Conservation (phyloP, 2,888 invertebrate species). For the Xanthia togata region DNA sequence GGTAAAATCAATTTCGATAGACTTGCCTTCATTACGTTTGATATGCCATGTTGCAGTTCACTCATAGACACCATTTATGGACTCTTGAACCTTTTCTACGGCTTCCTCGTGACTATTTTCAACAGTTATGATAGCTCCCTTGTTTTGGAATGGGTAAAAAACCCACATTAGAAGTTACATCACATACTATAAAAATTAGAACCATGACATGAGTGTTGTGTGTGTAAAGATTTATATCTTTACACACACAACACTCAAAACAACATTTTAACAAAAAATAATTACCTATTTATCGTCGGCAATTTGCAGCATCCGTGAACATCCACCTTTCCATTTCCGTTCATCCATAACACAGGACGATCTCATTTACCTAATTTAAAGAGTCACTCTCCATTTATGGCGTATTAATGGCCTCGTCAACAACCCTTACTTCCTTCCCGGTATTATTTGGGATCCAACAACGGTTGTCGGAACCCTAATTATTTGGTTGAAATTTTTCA, state of each 20-base stretch:
- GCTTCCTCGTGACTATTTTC: neutral
- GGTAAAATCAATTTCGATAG: neutral
- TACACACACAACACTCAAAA: neutral
- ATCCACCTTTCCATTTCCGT: slow-evolving; percentile 10
- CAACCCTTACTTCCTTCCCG: slow-evolving; percentile 55
- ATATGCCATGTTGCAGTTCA: neutral
- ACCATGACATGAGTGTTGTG: too few species aligned
- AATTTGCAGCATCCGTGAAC: slow-evolving; percentile 8
- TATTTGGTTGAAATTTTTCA: slow-evolving; percentile 47
- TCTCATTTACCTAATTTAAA: slow-evolving; percentile 61
- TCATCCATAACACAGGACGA: slow-evolving; percentile 19
- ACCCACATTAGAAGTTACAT: neutral
- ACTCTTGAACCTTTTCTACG: neutral
- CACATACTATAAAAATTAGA: neutral
- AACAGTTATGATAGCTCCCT: neutral
- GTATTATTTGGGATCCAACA: slow-evolving; percentile 11
- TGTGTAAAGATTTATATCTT: too few species aligned
- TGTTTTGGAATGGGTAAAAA: neutral
- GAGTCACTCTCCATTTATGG: slow-evolving; percentile 48
- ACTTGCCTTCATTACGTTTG: neutral
- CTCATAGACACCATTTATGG: neutral
- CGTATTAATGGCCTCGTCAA: slow-evolving; percentile 45
- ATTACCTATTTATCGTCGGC: slow-evolving; percentile 9
- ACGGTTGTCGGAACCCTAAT: slow-evolving; percentile 27
- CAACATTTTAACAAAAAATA: neutral